These are phyloP conservation scores for Sceloporus undulatus DNA, from an alignment of 2,113 vertebrate genomes.

Conservation along the genomic window DNA sequence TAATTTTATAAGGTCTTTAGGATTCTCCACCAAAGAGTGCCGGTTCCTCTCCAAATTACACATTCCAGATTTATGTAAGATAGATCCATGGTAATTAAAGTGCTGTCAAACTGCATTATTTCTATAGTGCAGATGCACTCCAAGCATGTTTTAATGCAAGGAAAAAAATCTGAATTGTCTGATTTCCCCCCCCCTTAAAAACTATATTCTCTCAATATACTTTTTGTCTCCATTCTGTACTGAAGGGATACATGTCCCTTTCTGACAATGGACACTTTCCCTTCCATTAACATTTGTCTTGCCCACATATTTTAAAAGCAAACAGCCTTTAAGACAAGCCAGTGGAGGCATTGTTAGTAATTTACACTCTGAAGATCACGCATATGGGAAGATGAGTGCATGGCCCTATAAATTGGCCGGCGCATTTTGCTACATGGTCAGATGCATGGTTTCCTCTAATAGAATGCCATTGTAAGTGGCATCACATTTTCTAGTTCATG, in stretches of 20 bases:
- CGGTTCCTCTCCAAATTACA: too few species aligned
- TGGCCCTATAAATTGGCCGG: slow-evolving; percentile 77
- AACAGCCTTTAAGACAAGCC: slow-evolving; percentile 74
- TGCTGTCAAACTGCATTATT: too few species aligned
- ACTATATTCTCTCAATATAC: neutral
- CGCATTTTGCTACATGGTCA: slow-evolving; percentile 79
- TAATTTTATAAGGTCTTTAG: too few species aligned
- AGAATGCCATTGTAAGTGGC: slow-evolving; percentile 77
- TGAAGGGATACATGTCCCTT: neutral
- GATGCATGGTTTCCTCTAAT: slow-evolving; percentile 81
- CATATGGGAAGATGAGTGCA: slow-evolving; percentile 78
- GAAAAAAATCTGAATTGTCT: neutral
- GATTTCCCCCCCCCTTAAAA: neutral
- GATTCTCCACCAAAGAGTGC: too few species aligned
- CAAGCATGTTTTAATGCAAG: neutral
- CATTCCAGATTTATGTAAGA: too few species aligned
- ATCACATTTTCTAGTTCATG: slow-evolving; percentile 83
- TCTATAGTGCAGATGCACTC: too few species aligned
- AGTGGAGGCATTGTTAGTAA: slow-evolving; percentile 67
- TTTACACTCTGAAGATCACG: slow-evolving; percentile 65
- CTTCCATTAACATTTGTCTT: slow-evolving; percentile 51
- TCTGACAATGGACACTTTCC: slow-evolving; percentile 51
- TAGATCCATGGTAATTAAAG: too few species aligned
- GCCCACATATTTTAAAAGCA: slow-evolving; percentile 59
- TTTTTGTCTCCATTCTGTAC: neutral